Evolutionary conservation across 2,797 vertebrate species (phyloP).

Genomic region (Chloroceryle inda): DNA sequence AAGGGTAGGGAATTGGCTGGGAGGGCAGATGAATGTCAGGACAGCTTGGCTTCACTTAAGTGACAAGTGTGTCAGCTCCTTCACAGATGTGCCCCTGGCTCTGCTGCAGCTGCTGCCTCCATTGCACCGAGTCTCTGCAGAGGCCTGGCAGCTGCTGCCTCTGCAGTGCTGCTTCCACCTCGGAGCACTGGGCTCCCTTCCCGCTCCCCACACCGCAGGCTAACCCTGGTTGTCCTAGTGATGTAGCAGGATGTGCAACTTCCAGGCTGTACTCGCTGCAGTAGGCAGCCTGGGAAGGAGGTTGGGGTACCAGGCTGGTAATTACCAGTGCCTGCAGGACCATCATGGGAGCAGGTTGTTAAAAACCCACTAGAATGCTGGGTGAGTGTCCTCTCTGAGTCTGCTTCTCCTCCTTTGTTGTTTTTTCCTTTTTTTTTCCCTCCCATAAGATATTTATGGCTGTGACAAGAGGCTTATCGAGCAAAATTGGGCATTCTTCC

Average conservation of each 20-base stretch:
- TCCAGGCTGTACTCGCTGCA: neutral
- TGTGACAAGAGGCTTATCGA: slow-evolving; percentile 1
- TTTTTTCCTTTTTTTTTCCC: neutral
- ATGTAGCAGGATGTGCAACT: neutral
- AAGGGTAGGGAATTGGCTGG: neutral
- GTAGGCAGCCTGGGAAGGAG: neutral
- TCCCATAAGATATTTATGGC: neutral
- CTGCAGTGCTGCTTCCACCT: accelerated
- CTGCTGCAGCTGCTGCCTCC: neutral
- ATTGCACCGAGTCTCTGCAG: neutral
- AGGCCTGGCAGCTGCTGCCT: neutral
- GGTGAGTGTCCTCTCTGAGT: neutral
- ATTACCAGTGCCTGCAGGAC: neutral
- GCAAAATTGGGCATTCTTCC: neutral
- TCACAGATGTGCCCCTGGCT: neutral
- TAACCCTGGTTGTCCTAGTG: neutral
- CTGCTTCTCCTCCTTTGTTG: neutral
- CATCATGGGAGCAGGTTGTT: neutral
- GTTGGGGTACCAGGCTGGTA: neutral
- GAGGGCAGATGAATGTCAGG: neutral
- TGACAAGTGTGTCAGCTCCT: neutral
- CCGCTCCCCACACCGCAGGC: neutral
- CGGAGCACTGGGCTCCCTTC: neutral
- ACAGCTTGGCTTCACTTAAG: neutral
- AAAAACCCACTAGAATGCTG: neutral